These are phyloP conservation scores for Holacanthella duospinosa DNA, from an alignment of 2,888 invertebrate genomes.

Conservation along the genomic window DNA sequence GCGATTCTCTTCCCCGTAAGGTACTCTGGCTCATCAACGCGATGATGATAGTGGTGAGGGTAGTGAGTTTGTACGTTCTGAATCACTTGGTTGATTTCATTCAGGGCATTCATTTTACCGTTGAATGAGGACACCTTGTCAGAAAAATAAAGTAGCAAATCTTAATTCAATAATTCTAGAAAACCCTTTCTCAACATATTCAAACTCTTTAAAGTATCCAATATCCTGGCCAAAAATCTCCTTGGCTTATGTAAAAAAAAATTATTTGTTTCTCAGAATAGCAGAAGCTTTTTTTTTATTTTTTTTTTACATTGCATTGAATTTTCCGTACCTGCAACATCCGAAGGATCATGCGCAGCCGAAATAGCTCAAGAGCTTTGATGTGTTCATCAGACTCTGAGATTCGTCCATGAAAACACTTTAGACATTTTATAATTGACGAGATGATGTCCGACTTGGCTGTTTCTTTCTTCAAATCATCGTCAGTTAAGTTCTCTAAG, in stretches of 20 bases:
- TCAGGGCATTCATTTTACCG: constrained; percentile 97
- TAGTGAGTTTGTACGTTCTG: constrained; percentile 77
- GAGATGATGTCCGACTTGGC: constrained; percentile 93
- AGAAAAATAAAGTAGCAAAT: constrained; percentile 14
- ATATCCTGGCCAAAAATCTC: too few relatives aligned
- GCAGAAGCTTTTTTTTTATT: too few relatives aligned
- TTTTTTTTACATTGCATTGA: too few relatives aligned
- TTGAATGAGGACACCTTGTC: constrained; percentile 84
- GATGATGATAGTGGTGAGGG: constrained; percentile 56
- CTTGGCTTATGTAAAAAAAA: too few relatives aligned
- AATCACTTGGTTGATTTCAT: constrained; percentile 95
- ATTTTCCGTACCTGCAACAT: constrained; percentile 38
- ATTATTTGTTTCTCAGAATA: too few relatives aligned
- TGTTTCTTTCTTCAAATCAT: constrained; percentile 88
- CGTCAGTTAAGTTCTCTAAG: constrained; percentile 84
- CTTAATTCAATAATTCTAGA: neutral
- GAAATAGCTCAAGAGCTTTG: constrained; percentile 79
- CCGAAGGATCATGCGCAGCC: constrained; percentile 82
- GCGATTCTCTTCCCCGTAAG: constrained; percentile 89
- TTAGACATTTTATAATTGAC: constrained; percentile 82
- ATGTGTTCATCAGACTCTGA: constrained; percentile 71
- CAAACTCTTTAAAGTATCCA: too few relatives aligned
- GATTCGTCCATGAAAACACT: constrained; percentile 74
- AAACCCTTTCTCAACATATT: neutral
- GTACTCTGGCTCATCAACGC: constrained; percentile 75